A percentile compares a stretch with the other conserved stretches of the same genome.
Conservation (phyloP, 2,888 invertebrate genomes). For the Trachelus tabidus region DNA sequence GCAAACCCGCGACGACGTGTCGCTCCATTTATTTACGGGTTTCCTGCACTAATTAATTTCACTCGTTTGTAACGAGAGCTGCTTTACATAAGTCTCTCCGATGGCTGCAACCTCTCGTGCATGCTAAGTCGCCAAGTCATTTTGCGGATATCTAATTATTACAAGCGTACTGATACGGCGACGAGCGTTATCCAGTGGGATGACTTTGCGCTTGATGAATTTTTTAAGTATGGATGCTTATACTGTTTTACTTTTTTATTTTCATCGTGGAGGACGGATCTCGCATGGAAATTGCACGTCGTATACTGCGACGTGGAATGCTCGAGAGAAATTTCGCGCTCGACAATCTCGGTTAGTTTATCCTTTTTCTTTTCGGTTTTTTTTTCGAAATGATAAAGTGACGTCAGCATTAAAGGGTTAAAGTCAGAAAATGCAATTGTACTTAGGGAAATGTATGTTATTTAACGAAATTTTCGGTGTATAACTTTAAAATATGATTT, state of each 20-base stretch:
- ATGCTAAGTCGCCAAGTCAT: background rate
- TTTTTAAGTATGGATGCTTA: background rate
- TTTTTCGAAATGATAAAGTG: background rate
- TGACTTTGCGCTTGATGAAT: background rate
- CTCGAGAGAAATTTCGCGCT: background rate
- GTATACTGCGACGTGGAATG: background rate
- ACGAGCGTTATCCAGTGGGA: background rate
- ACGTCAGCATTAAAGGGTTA: background rate
- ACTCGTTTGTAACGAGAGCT: slow-evolving; percentile 17
- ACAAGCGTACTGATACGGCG: background rate
- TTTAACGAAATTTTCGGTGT: background rate
- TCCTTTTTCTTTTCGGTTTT: background rate
- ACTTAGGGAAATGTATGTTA: background rate
- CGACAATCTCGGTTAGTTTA: background rate
- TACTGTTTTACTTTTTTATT: background rate
- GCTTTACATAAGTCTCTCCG: slow-evolving; percentile 12
- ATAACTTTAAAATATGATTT: background rate
- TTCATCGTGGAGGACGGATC: background rate
- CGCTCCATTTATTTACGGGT: slow-evolving; percentile 31
- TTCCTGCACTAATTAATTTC: slow-evolving; percentile 28
- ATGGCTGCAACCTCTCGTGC: background rate
- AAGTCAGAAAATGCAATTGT: background rate
- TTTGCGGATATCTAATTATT: slow-evolving; percentile 2
- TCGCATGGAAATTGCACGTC: background rate
- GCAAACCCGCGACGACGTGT: slow-evolving; percentile 18